Conservation (phyloP, 2,113 vertebrate species). For the Mugil cephalus region DNA sequence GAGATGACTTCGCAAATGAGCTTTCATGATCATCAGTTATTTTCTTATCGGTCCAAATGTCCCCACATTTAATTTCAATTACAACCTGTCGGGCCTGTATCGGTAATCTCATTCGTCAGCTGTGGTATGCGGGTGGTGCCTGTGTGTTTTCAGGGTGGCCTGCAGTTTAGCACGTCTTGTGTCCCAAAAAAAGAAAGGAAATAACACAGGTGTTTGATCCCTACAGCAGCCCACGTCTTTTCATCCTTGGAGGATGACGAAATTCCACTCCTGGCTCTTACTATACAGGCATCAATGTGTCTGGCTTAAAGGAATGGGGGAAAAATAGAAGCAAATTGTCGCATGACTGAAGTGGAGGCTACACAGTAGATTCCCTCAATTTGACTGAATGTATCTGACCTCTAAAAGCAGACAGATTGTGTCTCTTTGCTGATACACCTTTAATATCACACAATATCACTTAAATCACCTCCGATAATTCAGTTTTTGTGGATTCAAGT, state of each 20-base stretch:
- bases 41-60: conserved; percentile 26
- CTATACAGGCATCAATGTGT: background rate
- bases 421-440: conserved; percentile 12
- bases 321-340: background rate
- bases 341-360: background rate
- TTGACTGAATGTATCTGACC: conserved; percentile 37
- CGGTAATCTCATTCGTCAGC: background rate
- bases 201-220: conserved; percentile 4
- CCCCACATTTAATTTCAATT: conserved; percentile 22
- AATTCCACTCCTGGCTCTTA: background rate
- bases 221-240: background rate
- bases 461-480: background rate
- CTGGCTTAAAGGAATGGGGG: background rate
- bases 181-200: background rate
- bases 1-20: conserved; percentile 11
- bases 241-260: background rate
- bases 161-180: background rate
- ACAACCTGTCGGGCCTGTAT: conserved; percentile 5
- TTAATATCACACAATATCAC: background rate
- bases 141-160: conserved; percentile 6
- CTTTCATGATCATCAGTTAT: conserved; percentile 21
- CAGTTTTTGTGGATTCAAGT: background rate
- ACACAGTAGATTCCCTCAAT: background rate
- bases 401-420: background rate
- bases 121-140: background rate